These are phyloP conservation scores for Corbicula japonica DNA, from an alignment of 2,888 invertebrate genomes.

Conservation along the genomic window DNA sequence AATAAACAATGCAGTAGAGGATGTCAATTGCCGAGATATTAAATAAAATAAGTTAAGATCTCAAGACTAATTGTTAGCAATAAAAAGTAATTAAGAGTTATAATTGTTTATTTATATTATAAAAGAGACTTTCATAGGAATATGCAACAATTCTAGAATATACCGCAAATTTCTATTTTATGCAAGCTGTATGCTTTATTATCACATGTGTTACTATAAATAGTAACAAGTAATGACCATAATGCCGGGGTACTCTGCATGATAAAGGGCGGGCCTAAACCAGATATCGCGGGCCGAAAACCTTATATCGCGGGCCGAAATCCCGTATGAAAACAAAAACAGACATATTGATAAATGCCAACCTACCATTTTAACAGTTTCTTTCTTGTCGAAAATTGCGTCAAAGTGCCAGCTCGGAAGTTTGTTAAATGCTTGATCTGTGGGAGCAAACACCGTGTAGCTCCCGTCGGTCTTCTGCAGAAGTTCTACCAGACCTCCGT, in stretches of 20 bases:
- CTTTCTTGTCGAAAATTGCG: slow-evolving; percentile 81
- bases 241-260: too few relatives aligned
- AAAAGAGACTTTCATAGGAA: too few relatives aligned
- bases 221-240: neutral
- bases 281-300: too few relatives aligned
- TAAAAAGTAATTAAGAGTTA: too few relatives aligned
- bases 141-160: too few relatives aligned
- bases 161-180: neutral
- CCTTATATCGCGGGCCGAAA: too few relatives aligned
- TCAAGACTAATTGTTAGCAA: too few relatives aligned
- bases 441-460: slow-evolving; percentile 82
- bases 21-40: too few relatives aligned
- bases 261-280: too few relatives aligned
- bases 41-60: too few relatives aligned
- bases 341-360: neutral
- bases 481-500: slow-evolving; percentile 67
- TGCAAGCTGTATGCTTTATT: neutral
- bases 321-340: neutral
- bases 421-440: slow-evolving; percentile 82
- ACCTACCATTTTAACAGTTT: slow-evolving; percentile 84
- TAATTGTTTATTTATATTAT: too few relatives aligned
- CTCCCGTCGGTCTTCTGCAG: slow-evolving; percentile 63
- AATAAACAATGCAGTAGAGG: too few relatives aligned
- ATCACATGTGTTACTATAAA: neutral
- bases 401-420: slow-evolving; percentile 73